These are phyloP conservation scores for Etheostoma cragini DNA, from an alignment of 2,113 vertebrate genomes.

Conservation along the genomic window DNA sequence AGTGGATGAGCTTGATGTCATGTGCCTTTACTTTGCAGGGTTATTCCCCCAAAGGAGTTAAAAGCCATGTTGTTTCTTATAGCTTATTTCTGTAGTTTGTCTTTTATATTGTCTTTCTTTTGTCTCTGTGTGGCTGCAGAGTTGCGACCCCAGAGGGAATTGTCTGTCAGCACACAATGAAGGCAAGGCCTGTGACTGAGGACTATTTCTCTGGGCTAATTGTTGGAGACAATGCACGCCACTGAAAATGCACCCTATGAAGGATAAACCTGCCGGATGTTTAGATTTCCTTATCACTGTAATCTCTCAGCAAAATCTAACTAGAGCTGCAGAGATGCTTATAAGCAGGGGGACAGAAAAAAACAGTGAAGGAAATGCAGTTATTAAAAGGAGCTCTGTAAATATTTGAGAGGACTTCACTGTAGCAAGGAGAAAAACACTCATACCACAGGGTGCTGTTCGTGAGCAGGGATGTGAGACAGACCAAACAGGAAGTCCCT, in stretches of 20 bases:
- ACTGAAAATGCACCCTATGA: constrained; percentile 57
- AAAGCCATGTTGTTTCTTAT: constrained; percentile 47
- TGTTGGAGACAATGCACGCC: constrained; percentile 70
- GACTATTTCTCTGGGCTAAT: constrained; percentile 74
- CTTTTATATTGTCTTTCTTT: constrained; percentile 63
- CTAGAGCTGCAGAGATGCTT: constrained; percentile 41
- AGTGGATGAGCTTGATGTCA: constrained; percentile 63
- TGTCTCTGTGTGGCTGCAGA: constrained; percentile 52
- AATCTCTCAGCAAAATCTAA: constrained; percentile 59
- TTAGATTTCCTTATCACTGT: constrained; percentile 73
- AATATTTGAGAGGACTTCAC: constrained; percentile 68
- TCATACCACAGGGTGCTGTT: constrained; percentile 50
- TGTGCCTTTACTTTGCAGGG: constrained; percentile 49
- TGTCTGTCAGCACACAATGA: constrained; percentile 78
- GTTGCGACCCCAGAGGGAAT: constrained; percentile 72
- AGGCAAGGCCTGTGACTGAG: constrained; percentile 62
- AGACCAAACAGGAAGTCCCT: constrained; percentile 87
- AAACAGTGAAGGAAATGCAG: constrained; percentile 64
- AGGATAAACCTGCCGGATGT: constrained; percentile 79
- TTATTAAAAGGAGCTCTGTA: constrained; percentile 75
- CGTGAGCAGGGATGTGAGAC: constrained; percentile 74
- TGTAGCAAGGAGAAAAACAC: constrained; percentile 60
- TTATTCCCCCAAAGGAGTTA: constrained; percentile 51
- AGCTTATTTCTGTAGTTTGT: constrained; percentile 60
- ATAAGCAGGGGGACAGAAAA: constrained; percentile 10